Percentiles rank a stretch among this genome's conserved stretches.
These are phyloP conservation scores for Notarius quadriscutis DNA, from an alignment of 2,113 vertebrate genomes.

Conservation along the genomic window DNA sequence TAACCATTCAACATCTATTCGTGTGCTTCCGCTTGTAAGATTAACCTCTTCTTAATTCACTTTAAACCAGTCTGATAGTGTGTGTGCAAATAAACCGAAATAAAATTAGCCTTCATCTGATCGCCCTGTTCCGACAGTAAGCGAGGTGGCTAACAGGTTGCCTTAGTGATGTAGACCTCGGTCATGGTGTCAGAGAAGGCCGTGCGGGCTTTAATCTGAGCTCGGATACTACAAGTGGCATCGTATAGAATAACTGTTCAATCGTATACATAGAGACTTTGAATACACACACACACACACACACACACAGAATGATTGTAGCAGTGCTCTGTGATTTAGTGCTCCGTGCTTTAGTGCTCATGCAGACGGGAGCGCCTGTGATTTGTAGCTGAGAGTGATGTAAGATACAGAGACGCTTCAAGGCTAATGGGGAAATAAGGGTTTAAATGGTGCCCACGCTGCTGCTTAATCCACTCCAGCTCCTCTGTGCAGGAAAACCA, in stretches of 20 bases:
- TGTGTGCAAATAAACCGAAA: neutral
- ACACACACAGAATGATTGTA: neutral
- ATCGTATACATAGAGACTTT: too few relatives aligned
- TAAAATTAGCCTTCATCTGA: neutral
- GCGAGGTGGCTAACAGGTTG: neutral
- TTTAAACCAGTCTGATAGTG: neutral
- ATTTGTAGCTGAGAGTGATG: constrained; percentile 20
- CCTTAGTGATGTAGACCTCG: neutral
- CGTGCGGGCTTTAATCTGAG: neutral
- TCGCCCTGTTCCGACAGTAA: neutral
- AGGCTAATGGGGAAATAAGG: constrained; percentile 35
- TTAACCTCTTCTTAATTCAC: neutral
- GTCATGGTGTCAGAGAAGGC: neutral
- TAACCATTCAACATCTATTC: neutral
- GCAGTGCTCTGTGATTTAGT: neutral
- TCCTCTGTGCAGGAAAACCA: constrained; percentile 18
- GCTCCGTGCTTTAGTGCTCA: neutral
- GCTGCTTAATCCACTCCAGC: constrained; percentile 29
- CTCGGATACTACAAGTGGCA: neutral
- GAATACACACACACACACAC: neutral
- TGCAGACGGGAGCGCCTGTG: neutral
- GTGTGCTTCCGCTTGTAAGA: neutral
- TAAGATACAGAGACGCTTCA: constrained; percentile 16
- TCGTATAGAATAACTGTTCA: too few relatives aligned
- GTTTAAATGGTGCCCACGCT: constrained; percentile 32